phyloP scores from a whole-genome alignment of 2,113 vertebrate genomes.

The Pardalotus punctatus region DNA sequence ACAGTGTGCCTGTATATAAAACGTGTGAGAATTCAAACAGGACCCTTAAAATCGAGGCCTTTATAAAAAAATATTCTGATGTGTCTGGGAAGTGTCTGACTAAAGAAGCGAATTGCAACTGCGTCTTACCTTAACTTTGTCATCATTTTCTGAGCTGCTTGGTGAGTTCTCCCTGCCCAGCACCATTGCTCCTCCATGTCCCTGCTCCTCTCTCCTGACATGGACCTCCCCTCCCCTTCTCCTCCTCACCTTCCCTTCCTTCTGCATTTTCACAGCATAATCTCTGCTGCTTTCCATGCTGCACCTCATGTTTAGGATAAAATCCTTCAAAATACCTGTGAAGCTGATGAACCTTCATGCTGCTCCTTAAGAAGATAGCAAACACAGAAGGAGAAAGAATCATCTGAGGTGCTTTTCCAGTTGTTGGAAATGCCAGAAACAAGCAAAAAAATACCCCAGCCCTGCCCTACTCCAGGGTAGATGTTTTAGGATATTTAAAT shows the following conservation, averaged over 20 bases:
- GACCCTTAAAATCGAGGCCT: not conserved
- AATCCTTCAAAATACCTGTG: not conserved
- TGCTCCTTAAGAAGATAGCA: not conserved
- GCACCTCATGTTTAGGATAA: not conserved
- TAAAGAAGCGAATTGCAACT: not conserved
- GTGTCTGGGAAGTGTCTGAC: not conserved
- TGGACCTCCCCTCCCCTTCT: not conserved
- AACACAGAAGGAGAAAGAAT: not conserved
- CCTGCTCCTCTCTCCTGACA: not conserved
- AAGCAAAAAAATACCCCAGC: not conserved
- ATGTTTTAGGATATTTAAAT: not conserved
- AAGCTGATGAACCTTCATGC: not conserved
- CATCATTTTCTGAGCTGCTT: not conserved
- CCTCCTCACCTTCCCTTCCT: not conserved
- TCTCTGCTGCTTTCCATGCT: not conserved
- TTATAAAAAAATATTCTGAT: not conserved
- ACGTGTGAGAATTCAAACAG: not conserved
- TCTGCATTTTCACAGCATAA: not conserved
- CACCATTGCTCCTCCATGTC: not conserved
- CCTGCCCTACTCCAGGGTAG: not conserved
- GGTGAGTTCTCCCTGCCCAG: not conserved
- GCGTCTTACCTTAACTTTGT: not conserved
- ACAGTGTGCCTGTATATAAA: not conserved
- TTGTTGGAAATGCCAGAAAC: not conserved
- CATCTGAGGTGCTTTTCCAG: not conserved